Percentiles rank a stretch among this genome's conserved stretches.
These are phyloP conservation scores for Clamator glandarius DNA, from an alignment of 2,797 vertebrate species.

Conservation along the genomic window DNA sequence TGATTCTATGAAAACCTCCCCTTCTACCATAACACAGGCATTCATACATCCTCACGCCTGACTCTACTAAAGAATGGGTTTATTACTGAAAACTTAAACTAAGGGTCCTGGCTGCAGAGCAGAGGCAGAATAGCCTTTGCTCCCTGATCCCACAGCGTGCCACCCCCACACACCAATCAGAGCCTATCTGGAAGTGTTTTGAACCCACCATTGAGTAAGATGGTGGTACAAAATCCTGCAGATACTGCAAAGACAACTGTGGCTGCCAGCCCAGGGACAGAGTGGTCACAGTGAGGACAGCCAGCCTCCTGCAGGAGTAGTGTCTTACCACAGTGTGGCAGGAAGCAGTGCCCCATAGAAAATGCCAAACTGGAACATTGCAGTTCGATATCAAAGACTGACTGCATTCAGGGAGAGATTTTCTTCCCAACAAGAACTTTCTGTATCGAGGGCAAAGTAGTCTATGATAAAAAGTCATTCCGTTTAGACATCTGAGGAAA, in stretches of 20 bases:
- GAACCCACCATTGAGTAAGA: not conserved
- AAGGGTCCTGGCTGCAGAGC: not conserved
- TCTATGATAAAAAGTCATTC: not conserved
- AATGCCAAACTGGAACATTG: not conserved
- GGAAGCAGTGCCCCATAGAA: not conserved
- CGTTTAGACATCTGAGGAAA: not conserved
- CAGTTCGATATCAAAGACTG: not conserved
- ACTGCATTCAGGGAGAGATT: not conserved
- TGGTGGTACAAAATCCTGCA: accelerated
- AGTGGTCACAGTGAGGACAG: not conserved
- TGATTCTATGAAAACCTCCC: not conserved
- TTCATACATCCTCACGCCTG: not conserved
- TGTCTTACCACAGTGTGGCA: not conserved
- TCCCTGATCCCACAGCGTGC: not conserved
- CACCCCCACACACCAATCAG: accelerated
- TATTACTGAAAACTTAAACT: not conserved
- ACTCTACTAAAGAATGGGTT: not conserved
- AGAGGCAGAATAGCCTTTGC: not conserved
- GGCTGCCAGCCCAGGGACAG: accelerated
- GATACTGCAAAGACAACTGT: not conserved
- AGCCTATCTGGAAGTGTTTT: not conserved
- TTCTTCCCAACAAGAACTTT: not conserved
- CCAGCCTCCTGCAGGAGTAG: not conserved
- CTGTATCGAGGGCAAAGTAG: not conserved
- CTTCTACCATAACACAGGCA: not conserved